Evolutionary conservation across 2,797 vertebrate species (phyloP), one percentile per base, ranked within the genome.

Genomic region (Pelobates cultripes): DNA sequence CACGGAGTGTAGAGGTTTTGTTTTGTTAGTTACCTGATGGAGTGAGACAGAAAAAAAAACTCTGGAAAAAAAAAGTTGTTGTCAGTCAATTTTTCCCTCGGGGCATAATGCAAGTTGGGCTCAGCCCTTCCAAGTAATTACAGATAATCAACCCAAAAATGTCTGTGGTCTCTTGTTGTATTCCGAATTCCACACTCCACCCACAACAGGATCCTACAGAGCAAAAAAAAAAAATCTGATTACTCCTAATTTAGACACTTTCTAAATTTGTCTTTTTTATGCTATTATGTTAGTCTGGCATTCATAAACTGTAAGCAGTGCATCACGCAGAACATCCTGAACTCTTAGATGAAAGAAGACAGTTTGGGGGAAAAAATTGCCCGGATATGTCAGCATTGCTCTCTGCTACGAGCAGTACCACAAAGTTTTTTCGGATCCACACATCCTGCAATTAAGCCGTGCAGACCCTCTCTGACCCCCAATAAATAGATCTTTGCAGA

Each of bases 71-170:
- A 90, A 88, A 89, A 91, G 89, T 91, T 87, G 90, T 88, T 85
- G 90, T 90, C 91, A 91, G 90, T 84, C 89, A 84, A 41, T 70
- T 14, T 84, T 67, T 88, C 91, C 93, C 64, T 43, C 61, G 53
- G 89, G 82, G 90, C 88, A 88, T 81, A 85, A 68, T 5, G 81
- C 79, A 86, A 87, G 90, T 88, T 86, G 3, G 71, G 73, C 86
- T 89, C 86, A 91, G 88, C 88, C 86, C 90, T 92, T 90, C 79
- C 80, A 87, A 93, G 92, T 90, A 94, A 94, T 94, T 94, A 93
- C 92, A 92, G 91, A 93, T 91, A 93, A 94, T 93, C 92, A 93
- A 87, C 77, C 76, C 57, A 91, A 91, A 93, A 92, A 93, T 89
- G 92, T 73, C 66, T 88, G 90, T 84, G 86, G 89, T 88, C 90